Percentiles rank a stretch among this genome's conserved stretches.
Conservation (phyloP, 1,140 invertebrate genomes). For the Drosophila novamexicana region DNA sequence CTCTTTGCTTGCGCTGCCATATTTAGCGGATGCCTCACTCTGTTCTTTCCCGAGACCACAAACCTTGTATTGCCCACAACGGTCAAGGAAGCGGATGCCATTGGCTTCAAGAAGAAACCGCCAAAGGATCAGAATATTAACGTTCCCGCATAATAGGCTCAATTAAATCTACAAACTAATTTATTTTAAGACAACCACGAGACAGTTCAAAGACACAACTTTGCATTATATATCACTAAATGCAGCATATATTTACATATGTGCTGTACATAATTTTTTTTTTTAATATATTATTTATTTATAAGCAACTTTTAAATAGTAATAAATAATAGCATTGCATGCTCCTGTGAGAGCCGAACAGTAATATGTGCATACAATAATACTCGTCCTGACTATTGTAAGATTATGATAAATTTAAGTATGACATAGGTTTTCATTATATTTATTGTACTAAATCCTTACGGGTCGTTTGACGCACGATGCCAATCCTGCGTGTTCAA, state of each 20-base stretch:
- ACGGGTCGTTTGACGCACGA: too few relatives aligned
- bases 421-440: too few relatives aligned
- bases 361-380: too few relatives aligned
- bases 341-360: too few relatives aligned
- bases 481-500: too few relatives aligned
- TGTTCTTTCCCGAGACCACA: conserved; percentile 89
- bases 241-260: background rate
- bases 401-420: too few relatives aligned
- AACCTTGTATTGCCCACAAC: conserved; percentile 88
- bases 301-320: too few relatives aligned
- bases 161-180: conserved; percentile 14
- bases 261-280: too few relatives aligned
- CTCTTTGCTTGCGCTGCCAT: conserved; percentile 87
- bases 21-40: conserved; percentile 86
- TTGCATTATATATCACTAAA: conserved; percentile 37
- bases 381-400: too few relatives aligned
- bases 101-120: conserved; percentile 83
- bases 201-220: conserved; percentile 61
- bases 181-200: conserved; percentile 43
- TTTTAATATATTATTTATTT: too few relatives aligned
- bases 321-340: too few relatives aligned
- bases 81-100: conserved; percentile 87
- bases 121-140: conserved; percentile 51
- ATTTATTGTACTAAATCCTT: too few relatives aligned
- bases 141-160: conserved; percentile 24